Base-by-base conservation (phyloP, 2,888 invertebrate genomes). In the Abrostola triplasia region DNA sequence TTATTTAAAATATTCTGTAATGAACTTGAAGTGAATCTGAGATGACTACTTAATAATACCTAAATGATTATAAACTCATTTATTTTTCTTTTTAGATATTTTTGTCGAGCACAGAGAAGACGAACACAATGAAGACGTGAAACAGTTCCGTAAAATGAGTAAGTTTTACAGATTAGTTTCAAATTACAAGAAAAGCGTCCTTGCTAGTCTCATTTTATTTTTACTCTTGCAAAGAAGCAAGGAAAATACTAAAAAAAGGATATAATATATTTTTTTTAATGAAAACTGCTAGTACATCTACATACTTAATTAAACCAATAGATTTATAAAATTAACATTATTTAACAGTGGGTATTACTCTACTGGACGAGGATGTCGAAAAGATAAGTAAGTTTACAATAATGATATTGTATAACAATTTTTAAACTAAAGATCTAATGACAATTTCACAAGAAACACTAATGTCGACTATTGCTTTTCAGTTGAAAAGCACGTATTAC, bases 281-380 rank as follows among this genome's bases (percentile, higher is more conserved):
- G n/a, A n/a, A n/a, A n/a, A n/a, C n/a, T n/a, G n/a, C n/a, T n/a
- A n/a, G n/a, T n/a, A n/a, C n/a, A n/a, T n/a, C n/a, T n/a, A n/a
- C n/a, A n/a, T n/a, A n/a, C n/a, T n/a, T n/a, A n/a, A n/a, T n/a
- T n/a, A n/a, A 24, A 24, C 24, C 24, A 24, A 24, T 24, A 24
- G 4, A 1, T 24, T 2, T 24, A 24, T 24, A 24, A 42, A 37
- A 53, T 12, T 24, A 36, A 24, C 42, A 44, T 1, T 5, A 35
- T 47, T 59, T n/a, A 40, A 64, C 77, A 92, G 92, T 87, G 49
- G 86, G 86, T 57, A 53, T 90, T 64, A 73, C 81, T 11, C 9
- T 69, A 6, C 50, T 92, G 13, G 92, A 92, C 40, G 89, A 91
- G 79, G 88, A 90, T 70, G 89, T 92, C 4, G 90, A 90, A 77